Evolutionary conservation across 2,888 invertebrate species (phyloP), one percentile per base, ranked within the genome.

Genomic region (Archaeoteleia sp.): DNA sequence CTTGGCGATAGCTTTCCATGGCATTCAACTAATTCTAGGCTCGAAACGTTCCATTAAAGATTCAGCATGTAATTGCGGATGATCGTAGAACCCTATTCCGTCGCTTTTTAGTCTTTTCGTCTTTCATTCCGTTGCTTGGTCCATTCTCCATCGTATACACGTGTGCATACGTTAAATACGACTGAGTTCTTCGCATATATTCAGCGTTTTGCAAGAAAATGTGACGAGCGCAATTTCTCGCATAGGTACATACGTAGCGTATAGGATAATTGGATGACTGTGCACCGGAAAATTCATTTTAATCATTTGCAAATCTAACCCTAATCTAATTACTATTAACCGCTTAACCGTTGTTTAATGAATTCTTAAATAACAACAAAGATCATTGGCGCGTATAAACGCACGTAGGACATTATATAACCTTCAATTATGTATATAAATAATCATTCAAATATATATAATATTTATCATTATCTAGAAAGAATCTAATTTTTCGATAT

Each of bases 21-120:
- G 80, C 78, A 82, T 83, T 82, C 84, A 77, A 80, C 83, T 84
- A 85, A 85, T 85, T 84, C 77, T 83, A 84, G 82, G 74, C 81
- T 84, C 80, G 78, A 83, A 84, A 83, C 83, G 82, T 85, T 81
- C 84, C 83, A 85, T 85, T 84, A 85, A 85, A 85, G 84, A 85
- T 85, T 85, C 84, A 85, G 83, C 84, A 82, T 84, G 83, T 85
- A 85, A 85, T 85, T 84, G 85, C 84, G 82, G 76, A 78, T 76
- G 82, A 83, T 83, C 83, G 79, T 74, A 69, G 66, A 46, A 39
- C 65, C 71, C 65, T 35, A 37, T 71, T 65, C 61, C 57, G 46
- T 54, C 65, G 48, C 58, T 63, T 67, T 53, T 58, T 53, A 49
- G 54, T 60, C 54, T 49, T 61, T 58, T 61, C 61, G 60, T 60